These are phyloP conservation scores for Petromus typicus DNA, from an alignment of 2,113 vertebrate species.

Conservation along the genomic window DNA sequence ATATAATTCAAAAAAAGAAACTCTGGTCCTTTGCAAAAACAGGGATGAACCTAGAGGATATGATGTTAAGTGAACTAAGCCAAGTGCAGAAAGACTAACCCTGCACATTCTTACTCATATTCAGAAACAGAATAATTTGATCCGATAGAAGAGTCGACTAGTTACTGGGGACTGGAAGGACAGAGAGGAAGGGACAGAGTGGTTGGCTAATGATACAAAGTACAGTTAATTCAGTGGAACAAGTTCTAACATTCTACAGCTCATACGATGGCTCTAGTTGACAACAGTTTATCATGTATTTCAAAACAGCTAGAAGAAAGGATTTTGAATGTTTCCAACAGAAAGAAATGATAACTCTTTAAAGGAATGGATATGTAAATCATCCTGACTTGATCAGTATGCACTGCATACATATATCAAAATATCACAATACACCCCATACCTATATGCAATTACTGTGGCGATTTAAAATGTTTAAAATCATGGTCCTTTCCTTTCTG, in stretches of 20 bases:
- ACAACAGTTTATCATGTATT: background rate
- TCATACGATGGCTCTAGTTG: background rate
- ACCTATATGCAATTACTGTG: background rate
- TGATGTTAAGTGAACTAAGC: background rate
- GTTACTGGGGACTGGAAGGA: background rate
- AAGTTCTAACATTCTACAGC: background rate
- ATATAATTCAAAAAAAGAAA: background rate
- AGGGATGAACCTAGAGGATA: background rate
- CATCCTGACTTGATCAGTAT: background rate
- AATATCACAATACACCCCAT: background rate
- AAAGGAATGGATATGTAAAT: background rate
- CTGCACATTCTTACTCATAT: background rate
- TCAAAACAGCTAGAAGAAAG: background rate
- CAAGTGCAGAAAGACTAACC: background rate
- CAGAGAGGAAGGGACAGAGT: background rate
- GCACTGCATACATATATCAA: background rate
- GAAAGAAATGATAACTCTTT: background rate
- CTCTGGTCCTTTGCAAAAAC: background rate
- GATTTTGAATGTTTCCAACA: background rate
- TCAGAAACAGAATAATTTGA: background rate
- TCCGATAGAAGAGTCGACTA: background rate
- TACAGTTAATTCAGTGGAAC: background rate
- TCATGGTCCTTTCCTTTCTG: background rate
- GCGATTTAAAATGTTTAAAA: background rate
- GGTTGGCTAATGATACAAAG: background rate